Evolutionary conservation across 2,797 vertebrate species (phyloP).

Genomic region (Chelon labrosus): DNA sequence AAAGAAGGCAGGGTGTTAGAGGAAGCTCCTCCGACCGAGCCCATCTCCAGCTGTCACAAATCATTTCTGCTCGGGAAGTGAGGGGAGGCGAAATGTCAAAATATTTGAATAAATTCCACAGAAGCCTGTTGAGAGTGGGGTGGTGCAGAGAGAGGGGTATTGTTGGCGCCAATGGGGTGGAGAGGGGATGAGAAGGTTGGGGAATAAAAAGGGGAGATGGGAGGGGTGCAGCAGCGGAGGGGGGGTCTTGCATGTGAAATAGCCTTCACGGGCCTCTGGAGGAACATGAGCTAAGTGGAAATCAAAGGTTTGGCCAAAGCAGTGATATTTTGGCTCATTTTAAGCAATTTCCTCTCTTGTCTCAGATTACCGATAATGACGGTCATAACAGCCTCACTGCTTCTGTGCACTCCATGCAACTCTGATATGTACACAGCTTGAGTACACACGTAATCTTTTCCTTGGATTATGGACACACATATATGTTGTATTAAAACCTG

Average conservation of each 20-base stretch:
- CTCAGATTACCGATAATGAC: conserved; percentile 28
- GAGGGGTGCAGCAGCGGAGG: background rate
- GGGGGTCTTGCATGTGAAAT: conserved; percentile 68
- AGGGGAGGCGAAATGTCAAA: conserved; percentile 99
- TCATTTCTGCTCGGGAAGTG: conserved; percentile 99
- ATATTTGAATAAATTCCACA: conserved; percentile 99
- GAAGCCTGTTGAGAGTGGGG: conserved; percentile 82
- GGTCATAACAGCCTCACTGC: conserved; percentile 12
- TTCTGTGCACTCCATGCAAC: background rate
- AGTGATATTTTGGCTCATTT: conserved; percentile 58
- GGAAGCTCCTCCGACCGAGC: conserved; percentile 80
- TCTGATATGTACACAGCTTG: background rate
- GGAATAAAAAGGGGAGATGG: conserved; percentile 52
- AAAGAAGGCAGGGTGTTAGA: conserved; percentile 70
- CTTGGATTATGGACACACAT: too few relatives aligned
- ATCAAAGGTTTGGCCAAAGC: conserved; percentile 60
- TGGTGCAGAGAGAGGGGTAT: conserved; percentile 70
- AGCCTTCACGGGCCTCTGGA: conserved; percentile 61
- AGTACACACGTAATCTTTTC: background rate
- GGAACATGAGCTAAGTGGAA: conserved; percentile 65
- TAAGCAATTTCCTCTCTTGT: conserved; percentile 32
- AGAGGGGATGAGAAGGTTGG: conserved; percentile 72
- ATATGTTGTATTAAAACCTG: background rate
- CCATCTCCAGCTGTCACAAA: conserved; percentile 98
- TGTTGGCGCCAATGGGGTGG: conserved; percentile 78